Evolutionary conservation across 1,140 invertebrate genomes (phyloP).

Genomic region (Euschistus heros): DNA sequence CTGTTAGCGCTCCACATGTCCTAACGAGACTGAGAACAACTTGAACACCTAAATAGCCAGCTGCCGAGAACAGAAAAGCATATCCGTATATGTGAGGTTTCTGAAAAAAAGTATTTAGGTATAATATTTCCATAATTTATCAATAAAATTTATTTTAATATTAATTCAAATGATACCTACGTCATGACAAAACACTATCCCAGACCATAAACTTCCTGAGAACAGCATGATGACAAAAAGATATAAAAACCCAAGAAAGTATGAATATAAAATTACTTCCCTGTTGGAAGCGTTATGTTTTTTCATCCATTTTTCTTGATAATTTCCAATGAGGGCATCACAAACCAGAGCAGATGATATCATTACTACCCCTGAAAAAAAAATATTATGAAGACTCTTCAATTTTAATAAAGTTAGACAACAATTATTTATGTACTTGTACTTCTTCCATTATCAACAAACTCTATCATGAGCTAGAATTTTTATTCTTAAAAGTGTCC

Average conservation of each 20-base stretch:
- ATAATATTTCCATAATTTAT: not conserved
- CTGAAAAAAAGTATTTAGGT: slow-evolving; percentile 37
- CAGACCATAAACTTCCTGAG: slow-evolving; percentile 62
- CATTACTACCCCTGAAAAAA: slow-evolving; percentile 58
- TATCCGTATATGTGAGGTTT: slow-evolving; percentile 75
- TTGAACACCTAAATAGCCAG: slow-evolving; percentile 86
- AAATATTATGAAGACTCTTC: not conserved
- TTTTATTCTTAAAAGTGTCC: not conserved
- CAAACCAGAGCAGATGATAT: slow-evolving; percentile 79
- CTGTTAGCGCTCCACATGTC: slow-evolving; percentile 76
- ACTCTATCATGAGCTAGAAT: not conserved
- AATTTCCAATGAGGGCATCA: slow-evolving; percentile 90
- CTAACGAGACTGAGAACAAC: slow-evolving; percentile 80
- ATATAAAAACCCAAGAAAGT: slow-evolving; percentile 78
- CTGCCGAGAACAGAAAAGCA: slow-evolving; percentile 72
- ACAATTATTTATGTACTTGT: not conserved
- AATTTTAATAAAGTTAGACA: not conserved
- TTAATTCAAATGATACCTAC: slow-evolving; percentile 39
- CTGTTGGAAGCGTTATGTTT: slow-evolving; percentile 68
- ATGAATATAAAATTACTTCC: slow-evolving; percentile 90
- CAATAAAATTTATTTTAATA: not conserved
- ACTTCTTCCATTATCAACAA: not conserved
- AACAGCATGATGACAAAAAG: slow-evolving; percentile 62
- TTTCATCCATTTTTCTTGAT: slow-evolving; percentile 91
- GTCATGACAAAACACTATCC: slow-evolving; percentile 63